Evolutionary conservation across 1,140 invertebrate genomes (phyloP), one percentile per base, ranked within the genome.

Genomic region (Sinella curviseta): DNA sequence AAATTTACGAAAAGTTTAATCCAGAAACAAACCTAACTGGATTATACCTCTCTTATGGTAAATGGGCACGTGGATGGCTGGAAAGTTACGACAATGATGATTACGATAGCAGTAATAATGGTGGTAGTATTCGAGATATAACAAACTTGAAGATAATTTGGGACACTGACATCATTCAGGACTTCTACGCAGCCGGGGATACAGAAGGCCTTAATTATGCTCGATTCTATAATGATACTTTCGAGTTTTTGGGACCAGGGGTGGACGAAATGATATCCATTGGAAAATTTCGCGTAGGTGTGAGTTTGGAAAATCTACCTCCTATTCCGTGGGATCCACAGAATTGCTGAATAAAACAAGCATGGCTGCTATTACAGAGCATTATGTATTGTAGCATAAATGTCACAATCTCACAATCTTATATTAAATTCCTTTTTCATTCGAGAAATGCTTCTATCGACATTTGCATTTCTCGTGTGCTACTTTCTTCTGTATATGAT

Each of bases 121-220:
- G 39, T 48, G n/a, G n/a, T n/a, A n/a, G n/a, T n/a, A n/a, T n/a
- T n/a, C n/a, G n/a, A n/a, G 39, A 48, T 12, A 20, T 20, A 20
- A 48, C 20, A 48, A 48, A 48, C 39, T 48, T 48, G 8, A 48
- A 48, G 20, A 20, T 48, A 12, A 60, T 60, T 60, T 60, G 57
- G 57, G 57, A 60, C n/a, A 70, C 65, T 70, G 65, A 31, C n/a
- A 33, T 70, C 8, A 33, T 31, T 14, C 65, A 70, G n/a, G 65
- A 70, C 31, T 3, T 12, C 31, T 70, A 31, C 31, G 26, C 65
- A 31, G 30, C 4, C n/a, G 65, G 65, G 14, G 57, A 70, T 70
- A 2, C 26, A 31, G 31, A 1, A 33, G 65, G 31, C 30, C 24
- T 70, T 1, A 24, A 31, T 30, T 70, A 31, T 33, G 26, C 31